Evolutionary conservation across 1,140 invertebrate species (phyloP), one percentile per base, ranked within the genome.

Genomic region (Euura lappo): DNA sequence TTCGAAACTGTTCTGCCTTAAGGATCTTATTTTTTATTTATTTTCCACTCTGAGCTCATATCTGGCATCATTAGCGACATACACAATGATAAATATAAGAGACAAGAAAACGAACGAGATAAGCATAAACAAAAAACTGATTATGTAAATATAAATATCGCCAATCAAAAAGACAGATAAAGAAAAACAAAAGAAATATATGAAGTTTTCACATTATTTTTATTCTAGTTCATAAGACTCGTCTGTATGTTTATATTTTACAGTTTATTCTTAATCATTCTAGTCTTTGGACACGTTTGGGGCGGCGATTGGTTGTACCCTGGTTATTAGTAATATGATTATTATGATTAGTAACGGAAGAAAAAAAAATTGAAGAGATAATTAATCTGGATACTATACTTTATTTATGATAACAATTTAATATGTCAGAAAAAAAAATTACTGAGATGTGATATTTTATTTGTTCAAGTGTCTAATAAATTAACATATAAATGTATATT

Each of bases 211-310:
- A 60, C 13, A n/a, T 60, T 60, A 60, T 60, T 5, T n/a, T 60
- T 60, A 60, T 60, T 60, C 13, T n/a, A 60, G 51, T n/a, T 60
- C 51, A 3, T 60, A 60, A n/a, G 13, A 60, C 13, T 60, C 10
- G 10, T 8, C 10, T 8, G 13, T 60, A 60, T 11, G 6, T 60
- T 60, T 60, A 60, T 4, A 60, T 60, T 60, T 60, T 77, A 79
- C 74, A 28, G 77, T 76, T 79, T 78, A 82, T 79, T 81, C 74
- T 82, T 84, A 84, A 83, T 84, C 80, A 84, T 84, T 85, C 84
- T 85, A 85, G 84, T 85, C 84, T 85, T 80, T 83, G 79, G 80
- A 84, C 78, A 76, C 76, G 77, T 79, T 65, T 79, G 81, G 79
- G 78, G 81, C 76, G 70, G 72, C 76, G 77, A 83, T 85, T 78